These are phyloP conservation scores for Rhopalosiphum padi DNA, from an alignment of 1,140 invertebrate genomes.

Conservation along the genomic window DNA sequence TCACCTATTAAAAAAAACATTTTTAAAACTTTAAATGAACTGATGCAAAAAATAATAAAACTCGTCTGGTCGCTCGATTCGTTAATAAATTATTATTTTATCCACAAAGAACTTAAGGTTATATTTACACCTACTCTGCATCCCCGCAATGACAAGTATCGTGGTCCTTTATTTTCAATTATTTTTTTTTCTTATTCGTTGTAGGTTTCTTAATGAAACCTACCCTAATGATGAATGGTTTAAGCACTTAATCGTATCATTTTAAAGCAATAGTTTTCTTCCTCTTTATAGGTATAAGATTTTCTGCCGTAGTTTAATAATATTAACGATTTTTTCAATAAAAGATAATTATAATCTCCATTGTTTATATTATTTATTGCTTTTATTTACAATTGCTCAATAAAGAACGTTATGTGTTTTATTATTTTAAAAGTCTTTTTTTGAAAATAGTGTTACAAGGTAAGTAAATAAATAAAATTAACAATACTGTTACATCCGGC, in stretches of 20 bases:
- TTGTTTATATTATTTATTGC: background rate
- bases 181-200: constrained; percentile 25
- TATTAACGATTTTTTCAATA: background rate
- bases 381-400: constrained; percentile 26
- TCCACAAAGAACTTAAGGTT: constrained; percentile 36
- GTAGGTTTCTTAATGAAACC: constrained; percentile 51
- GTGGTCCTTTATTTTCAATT: constrained; percentile 48
- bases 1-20: constrained; percentile 31
- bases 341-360: constrained; percentile 5
- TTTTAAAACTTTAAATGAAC: constrained; percentile 55
- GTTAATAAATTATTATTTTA: constrained; percentile 51
- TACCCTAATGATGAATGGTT: constrained; percentile 55
- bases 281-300: background rate
- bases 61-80: background rate
- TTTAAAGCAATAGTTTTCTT: background rate
- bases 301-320: background rate
- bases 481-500: background rate
- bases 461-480: background rate
- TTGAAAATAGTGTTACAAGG: background rate
- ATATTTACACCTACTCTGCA: background rate
- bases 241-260: constrained; percentile 14
- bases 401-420: background rate
- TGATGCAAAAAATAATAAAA: constrained; percentile 16
- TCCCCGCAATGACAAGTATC: background rate
- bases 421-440: background rate